Conservation (phyloP, 2,888 invertebrate species). For the Adela reaumurella region DNA sequence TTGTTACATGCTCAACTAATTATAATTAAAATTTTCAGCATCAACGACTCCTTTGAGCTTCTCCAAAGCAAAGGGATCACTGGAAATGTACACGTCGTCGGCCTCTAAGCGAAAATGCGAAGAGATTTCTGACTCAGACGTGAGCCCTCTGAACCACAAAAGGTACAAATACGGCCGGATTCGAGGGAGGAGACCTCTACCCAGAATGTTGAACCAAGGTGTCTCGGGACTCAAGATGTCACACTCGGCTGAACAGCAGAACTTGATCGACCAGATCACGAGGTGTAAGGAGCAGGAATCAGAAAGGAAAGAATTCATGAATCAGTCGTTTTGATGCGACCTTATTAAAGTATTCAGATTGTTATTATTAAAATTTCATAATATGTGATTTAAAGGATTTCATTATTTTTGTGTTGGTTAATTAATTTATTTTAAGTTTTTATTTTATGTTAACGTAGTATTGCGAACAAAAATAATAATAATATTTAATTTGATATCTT, state of each 20-base stretch:
- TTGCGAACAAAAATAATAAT: no score
- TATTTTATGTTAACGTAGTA: no score
- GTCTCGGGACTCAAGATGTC: slow-evolving; percentile 25
- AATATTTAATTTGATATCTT: no score
- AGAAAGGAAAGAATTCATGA: background rate
- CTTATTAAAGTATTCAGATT: no score
- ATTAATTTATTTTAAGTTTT: no score
- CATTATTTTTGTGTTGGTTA: no score
- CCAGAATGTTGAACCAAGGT: slow-evolving; percentile 10
- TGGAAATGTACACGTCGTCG: slow-evolving; percentile 21
- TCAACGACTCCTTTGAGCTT: slow-evolving; percentile 26
- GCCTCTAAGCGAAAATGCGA: slow-evolving; percentile 34
- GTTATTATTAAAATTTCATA: no score
- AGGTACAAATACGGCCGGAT: slow-evolving; percentile 40
- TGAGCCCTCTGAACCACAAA: slow-evolving; percentile 42
- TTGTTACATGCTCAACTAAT: no score
- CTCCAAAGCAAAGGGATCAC: slow-evolving; percentile 20
- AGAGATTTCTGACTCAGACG: slow-evolving; percentile 29
- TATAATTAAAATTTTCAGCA: slow-evolving; percentile 16
- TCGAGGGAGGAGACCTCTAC: slow-evolving; percentile 35
- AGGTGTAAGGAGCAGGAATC: background rate
- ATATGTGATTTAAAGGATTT: no score
- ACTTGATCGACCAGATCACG: slow-evolving; percentile 13
- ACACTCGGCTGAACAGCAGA: slow-evolving; percentile 28
- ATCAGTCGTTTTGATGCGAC: background rate